Evolutionary conservation across 2,113 vertebrate species (phyloP), one percentile per base, ranked within the genome.

Genomic region (Martes martes): DNA sequence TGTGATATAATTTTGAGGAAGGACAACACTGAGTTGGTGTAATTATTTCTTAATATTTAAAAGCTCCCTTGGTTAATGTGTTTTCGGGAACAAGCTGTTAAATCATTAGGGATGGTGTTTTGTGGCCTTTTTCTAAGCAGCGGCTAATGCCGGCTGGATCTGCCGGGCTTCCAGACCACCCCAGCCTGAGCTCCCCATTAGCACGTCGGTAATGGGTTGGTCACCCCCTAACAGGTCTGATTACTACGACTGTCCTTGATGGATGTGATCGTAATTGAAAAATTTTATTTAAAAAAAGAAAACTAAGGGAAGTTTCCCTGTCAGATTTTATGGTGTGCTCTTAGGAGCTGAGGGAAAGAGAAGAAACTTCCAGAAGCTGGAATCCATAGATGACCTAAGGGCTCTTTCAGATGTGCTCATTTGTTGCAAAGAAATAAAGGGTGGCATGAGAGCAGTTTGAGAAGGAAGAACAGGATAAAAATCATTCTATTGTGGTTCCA

Each of bases 41-140:
- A 98, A 98, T 98, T 98, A 98, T 97, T 98, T 98, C 95, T 98
- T 98, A 97, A 98, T 98, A 98, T 97, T 97, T 97, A 97, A 98
- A 98, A 98, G 93, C 97, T 98, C 93, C 88, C 91, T 95, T 81
- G 94, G 85, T 96, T 98, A 98, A 98, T 98, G 96, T 96, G 97
- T 94, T 97, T 97, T 94, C 1, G 10, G 94, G 94, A 93, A 97
- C 79, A 96, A 98, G 97, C 97, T 98, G 97, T 98, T 98, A 98
- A 98, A 96, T 98, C 97, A 98, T 98, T 98, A 98, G 93, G 85
- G 94, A 93, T 63, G 92, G 95, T 85, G 96, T 94, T 96, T 91
- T 81, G 94, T 4, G 42, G 82, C 67, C 92, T 97, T 96, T 97
- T 95, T 87, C 87, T 91, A 91, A 95, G 95, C 81, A 91, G 94